phyloP scores from a whole-genome alignment of 1,140 invertebrate genomes.

The Chelonus insularis region DNA sequence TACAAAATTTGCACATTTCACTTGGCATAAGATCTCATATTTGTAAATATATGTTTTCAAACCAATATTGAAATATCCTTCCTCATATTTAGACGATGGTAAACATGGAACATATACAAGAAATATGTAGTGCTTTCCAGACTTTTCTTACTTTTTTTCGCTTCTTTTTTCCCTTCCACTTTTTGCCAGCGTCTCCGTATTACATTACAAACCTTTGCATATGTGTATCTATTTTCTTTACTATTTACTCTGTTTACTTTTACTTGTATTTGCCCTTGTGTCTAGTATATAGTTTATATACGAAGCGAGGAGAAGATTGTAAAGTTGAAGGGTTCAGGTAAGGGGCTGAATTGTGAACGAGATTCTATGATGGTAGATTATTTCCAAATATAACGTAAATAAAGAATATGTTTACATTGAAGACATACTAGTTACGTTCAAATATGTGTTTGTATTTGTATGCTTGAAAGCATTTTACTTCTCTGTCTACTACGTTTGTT shows the following conservation, averaged over 20 bases:
- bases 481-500: no score
- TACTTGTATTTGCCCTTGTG: no score
- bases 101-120: conserved; percentile 34
- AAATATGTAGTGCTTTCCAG: neutral
- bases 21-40: neutral
- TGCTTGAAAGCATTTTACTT: no score
- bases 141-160: neutral
- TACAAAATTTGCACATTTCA: conserved; percentile 2
- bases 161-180: neutral
- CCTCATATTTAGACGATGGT: conserved; percentile 46
- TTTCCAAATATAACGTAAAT: conserved; percentile 51
- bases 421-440: no score
- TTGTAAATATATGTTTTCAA: conserved; percentile 37
- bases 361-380: conserved; percentile 23
- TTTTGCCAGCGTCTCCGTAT: neutral
- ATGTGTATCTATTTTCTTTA: neutral
- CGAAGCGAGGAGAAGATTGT: neutral
- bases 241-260: neutral
- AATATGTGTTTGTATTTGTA: no score
- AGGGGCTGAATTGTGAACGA: neutral
- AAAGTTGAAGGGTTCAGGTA: neutral
- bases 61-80: conserved; percentile 53
- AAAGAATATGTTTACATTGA: conserved; percentile 49
- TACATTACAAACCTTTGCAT: conserved; percentile 1
- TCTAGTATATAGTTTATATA: no score